A percentile compares a stretch with the other conserved stretches of the same genome.
Conservation (phyloP, 2,888 invertebrate species). For the Rhopalosiphum nymphaeae region DNA sequence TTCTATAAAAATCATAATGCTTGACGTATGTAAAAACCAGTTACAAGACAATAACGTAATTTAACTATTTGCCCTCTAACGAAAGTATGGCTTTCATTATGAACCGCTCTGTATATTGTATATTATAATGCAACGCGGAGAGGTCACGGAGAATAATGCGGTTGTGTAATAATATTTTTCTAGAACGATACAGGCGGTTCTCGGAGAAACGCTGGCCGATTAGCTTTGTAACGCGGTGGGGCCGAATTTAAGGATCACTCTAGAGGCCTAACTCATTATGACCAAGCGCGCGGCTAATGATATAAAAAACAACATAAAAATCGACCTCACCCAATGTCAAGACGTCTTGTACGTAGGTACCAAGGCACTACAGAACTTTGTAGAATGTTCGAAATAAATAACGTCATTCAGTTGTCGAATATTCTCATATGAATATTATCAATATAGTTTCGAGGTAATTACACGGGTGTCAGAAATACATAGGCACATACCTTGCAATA, state of each 20-base stretch:
- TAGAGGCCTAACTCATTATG: slow-evolving; percentile 7
- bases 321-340: slow-evolving; percentile 39
- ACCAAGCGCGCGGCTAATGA: not conserved
- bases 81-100: slow-evolving; percentile 8
- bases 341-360: not conserved
- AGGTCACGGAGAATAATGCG: not conserved
- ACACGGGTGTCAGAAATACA: not conserved
- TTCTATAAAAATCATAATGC: not conserved
- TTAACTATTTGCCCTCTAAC: slow-evolving; percentile 28
- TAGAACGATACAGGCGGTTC: not conserved
- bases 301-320: not conserved
- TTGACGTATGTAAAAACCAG: slow-evolving; percentile 5
- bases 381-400: not conserved
- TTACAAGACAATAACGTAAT: not conserved
- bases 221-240: not conserved
- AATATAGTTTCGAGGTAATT: not conserved
- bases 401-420: not conserved
- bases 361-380: not conserved
- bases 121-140: not conserved
- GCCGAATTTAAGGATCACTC: not conserved
- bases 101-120: not conserved
- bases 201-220: not conserved
- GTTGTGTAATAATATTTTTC: not conserved
- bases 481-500: not conserved
- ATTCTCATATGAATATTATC: not conserved